A percentile compares a stretch with the other conserved stretches of the same genome.
Evolutionary conservation across 1,140 invertebrate genomes (phyloP).

Genomic region (Teleopsis dalmanni): DNA sequence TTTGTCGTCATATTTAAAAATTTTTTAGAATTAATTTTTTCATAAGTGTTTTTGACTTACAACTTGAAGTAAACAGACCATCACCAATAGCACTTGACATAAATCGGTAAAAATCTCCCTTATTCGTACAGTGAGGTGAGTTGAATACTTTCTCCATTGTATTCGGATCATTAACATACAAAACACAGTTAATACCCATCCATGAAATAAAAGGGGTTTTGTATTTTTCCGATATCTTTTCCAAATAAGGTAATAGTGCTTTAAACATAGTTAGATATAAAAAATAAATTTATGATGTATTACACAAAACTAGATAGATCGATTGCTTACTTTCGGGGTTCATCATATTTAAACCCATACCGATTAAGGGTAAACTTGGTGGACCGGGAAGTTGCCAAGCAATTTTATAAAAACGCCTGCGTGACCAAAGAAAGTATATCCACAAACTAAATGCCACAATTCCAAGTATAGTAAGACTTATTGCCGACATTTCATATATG

Average conservation of each 20-base stretch:
- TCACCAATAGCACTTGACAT: constrained; percentile 36
- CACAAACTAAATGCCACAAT: no score
- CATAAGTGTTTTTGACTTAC: constrained; percentile 23
- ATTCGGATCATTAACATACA: constrained; percentile 36
- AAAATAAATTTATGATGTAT: neutral
- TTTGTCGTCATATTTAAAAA: no score
- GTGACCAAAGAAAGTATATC: constrained; percentile 34
- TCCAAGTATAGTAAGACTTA: no score
- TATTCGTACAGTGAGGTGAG: constrained; percentile 35
- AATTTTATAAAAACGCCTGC: constrained; percentile 25
- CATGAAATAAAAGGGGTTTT: constrained; percentile 34
- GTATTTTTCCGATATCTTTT: constrained; percentile 23
- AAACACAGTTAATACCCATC: constrained; percentile 38
- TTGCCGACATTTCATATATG: no score
- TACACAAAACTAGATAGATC: no score
- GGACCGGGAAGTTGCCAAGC: constrained; percentile 32
- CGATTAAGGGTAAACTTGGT: constrained; percentile 31
- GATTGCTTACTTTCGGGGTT: constrained; percentile 32
- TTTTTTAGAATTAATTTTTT: no score
- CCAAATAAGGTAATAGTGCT: constrained; percentile 36
- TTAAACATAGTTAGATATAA: neutral
- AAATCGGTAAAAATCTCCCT: constrained; percentile 36
- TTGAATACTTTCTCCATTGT: constrained; percentile 37
- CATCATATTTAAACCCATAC: constrained; percentile 37
- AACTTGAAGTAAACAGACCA: constrained; percentile 36